These are phyloP conservation scores for Xenopus petersii DNA, from an alignment of 2,797 vertebrate species.

Conservation along the genomic window DNA sequence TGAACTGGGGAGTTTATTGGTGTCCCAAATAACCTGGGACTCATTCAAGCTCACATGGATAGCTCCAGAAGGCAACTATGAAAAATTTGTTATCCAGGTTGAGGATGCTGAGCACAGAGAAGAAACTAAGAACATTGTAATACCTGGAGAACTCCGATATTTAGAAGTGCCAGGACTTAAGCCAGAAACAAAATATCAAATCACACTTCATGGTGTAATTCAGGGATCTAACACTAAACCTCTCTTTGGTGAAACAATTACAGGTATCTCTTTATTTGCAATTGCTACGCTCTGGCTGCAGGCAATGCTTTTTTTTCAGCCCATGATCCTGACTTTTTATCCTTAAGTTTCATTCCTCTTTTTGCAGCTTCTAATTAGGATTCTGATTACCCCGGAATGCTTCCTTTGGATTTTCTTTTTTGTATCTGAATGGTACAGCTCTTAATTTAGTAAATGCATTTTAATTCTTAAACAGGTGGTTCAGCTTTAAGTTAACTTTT, in stretches of 20 bases:
- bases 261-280: conserved; percentile 75
- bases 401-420: too few species aligned
- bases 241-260: conserved; percentile 75
- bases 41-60: conserved; percentile 84
- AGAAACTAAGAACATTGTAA: conserved; percentile 71
- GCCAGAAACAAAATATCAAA: conserved; percentile 75
- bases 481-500: too few species aligned
- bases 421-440: too few species aligned
- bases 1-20: conserved; percentile 70
- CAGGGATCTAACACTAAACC: conserved; percentile 72
- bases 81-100: conserved; percentile 88
- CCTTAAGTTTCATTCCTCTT: not conserved
- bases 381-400: not conserved
- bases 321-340: not conserved
- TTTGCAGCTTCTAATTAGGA: not conserved
- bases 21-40: conserved; percentile 78
- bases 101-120: conserved; percentile 73
- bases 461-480: too few species aligned
- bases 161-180: conserved; percentile 73
- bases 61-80: conserved; percentile 71
- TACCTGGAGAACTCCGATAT: conserved; percentile 72
- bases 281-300: not conserved
- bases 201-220: conserved; percentile 80
- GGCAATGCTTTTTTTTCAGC: conserved; percentile 3
- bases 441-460: too few species aligned